These are phyloP conservation scores for Chloroclystis v-ata DNA, from an alignment of 2,888 invertebrate species.

Conservation along the genomic window DNA sequence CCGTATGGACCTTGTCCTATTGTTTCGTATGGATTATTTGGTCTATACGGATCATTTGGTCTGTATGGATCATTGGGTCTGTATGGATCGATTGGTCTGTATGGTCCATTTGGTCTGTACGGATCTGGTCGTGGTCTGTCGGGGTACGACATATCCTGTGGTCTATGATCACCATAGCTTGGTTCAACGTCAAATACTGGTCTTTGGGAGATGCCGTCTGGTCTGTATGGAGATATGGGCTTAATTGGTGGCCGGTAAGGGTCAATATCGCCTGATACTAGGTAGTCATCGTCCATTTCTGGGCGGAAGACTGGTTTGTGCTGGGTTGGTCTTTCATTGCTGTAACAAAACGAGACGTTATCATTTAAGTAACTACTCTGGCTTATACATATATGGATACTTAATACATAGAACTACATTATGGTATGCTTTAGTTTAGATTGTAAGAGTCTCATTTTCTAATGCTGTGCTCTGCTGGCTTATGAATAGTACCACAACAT, in stretches of 20 bases:
- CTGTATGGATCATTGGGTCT: constrained; percentile 2
- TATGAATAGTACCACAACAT: too few species aligned
- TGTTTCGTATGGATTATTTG: constrained; percentile 9
- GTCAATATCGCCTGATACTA: constrained; percentile 41
- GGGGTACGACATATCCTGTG: constrained; percentile 56
- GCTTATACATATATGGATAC: too few species aligned
- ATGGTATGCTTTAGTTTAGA: too few species aligned
- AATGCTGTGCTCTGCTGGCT: too few species aligned
- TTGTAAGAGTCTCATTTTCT: too few species aligned
- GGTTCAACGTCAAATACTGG: constrained; percentile 53
- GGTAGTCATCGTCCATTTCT: constrained; percentile 52
- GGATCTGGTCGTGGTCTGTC: constrained; percentile 18
- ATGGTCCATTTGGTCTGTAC: constrained; percentile 10
- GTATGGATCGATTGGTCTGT: constrained; percentile 18
- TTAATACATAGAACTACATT: too few species aligned
- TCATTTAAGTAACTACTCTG: too few species aligned
- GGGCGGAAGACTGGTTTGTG: constrained; percentile 63
- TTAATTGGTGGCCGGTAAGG: constrained; percentile 33
- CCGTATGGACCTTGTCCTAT: constrained; percentile 6
- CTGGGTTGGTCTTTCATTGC: constrained; percentile 34
- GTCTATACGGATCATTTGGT: constrained; percentile 6
- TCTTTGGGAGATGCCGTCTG: constrained; percentile 53
- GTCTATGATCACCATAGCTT: constrained; percentile 57
- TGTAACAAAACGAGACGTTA: constrained; percentile 10
- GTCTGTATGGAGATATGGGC: constrained; percentile 46